Percentiles rank a stretch among this genome's conserved stretches.
Evolutionary conservation across 2,888 invertebrate genomes (phyloP).

Genomic region (Teinopalpus imperialis): DNA sequence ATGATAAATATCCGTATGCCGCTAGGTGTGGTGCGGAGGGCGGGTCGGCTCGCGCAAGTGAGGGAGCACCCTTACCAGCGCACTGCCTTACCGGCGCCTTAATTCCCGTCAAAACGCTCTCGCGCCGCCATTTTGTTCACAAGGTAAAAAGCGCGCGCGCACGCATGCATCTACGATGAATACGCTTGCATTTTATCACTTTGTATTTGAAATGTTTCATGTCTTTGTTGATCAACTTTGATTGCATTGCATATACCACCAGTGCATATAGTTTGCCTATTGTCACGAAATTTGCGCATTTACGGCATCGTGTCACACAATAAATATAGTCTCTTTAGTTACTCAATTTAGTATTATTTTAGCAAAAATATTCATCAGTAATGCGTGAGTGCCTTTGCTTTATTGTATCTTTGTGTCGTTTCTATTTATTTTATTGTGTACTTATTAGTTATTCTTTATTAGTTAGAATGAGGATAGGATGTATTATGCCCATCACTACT

Average conservation of each 20-base stretch:
- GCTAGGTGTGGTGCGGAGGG: slow-evolving; percentile 92
- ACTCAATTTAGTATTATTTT: slow-evolving; percentile 28
- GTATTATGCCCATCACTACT: slow-evolving; percentile 62
- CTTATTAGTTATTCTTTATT: slow-evolving; percentile 74
- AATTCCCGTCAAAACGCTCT: slow-evolving; percentile 74
- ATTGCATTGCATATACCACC: not conserved
- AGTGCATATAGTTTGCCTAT: not conserved
- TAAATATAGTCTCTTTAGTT: not conserved
- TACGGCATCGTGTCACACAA: slow-evolving; percentile 9
- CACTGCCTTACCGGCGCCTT: slow-evolving; percentile 89
- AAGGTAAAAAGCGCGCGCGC: slow-evolving; percentile 79
- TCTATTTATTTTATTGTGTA: slow-evolving; percentile 70
- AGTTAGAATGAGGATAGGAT: slow-evolving; percentile 59
- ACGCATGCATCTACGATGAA: slow-evolving; percentile 60
- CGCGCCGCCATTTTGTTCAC: slow-evolving; percentile 79
- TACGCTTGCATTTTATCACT: slow-evolving; percentile 47
- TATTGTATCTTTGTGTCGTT: slow-evolving; percentile 75
- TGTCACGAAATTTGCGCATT: slow-evolving; percentile 31
- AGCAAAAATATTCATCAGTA: slow-evolving; percentile 59
- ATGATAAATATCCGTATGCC: slow-evolving; percentile 75
- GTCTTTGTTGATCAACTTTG: not conserved
- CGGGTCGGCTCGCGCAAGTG: slow-evolving; percentile 93
- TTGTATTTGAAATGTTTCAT: slow-evolving; percentile 13
- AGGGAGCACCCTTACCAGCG: slow-evolving; percentile 99
- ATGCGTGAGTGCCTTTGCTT: slow-evolving; percentile 72